A percentile compares a stretch with the other conserved stretches of the same genome.
phyloP scores from a whole-genome alignment of 2,888 invertebrate genomes.

The Caradrina kadenii region DNA sequence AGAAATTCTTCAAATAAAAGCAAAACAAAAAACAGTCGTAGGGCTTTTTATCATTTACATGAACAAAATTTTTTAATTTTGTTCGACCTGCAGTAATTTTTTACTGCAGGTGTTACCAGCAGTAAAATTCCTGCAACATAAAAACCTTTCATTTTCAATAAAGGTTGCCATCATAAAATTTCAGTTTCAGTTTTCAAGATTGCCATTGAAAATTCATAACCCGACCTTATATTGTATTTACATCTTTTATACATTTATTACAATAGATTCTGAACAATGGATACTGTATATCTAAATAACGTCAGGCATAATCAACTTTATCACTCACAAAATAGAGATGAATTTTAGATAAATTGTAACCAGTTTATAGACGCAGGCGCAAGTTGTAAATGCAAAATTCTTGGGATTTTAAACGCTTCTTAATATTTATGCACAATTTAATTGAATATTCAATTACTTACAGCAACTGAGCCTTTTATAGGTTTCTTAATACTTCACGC shows the following conservation, averaged over 20 bases:
- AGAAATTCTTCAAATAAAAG: slow-evolving; percentile 1
- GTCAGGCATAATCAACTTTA: slow-evolving; percentile 19
- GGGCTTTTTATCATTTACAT: not conserved
- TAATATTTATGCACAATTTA: slow-evolving; percentile 69
- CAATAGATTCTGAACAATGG: slow-evolving; percentile 47
- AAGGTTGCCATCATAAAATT: slow-evolving; percentile 24
- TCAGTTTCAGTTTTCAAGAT: slow-evolving; percentile 34
- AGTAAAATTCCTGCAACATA: slow-evolving; percentile 9
- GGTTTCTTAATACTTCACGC: slow-evolving; percentile 54
- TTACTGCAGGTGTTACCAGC: slow-evolving; percentile 3
- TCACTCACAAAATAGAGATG: slow-evolving; percentile 5
- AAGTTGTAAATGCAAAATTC: slow-evolving; percentile 58
- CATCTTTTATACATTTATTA: slow-evolving; percentile 55
- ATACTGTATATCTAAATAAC: slow-evolving; percentile 7
- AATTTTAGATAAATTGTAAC: slow-evolving; percentile 27
- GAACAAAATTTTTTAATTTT: not conserved
- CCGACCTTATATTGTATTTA: slow-evolving; percentile 53
- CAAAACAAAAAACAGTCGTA: not conserved
- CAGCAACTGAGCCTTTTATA: slow-evolving; percentile 60
- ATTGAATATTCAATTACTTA: slow-evolving; percentile 82
- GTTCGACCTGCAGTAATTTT: too few relatives aligned
- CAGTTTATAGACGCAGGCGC: slow-evolving; percentile 27
- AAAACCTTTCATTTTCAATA: slow-evolving; percentile 27
- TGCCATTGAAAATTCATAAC: slow-evolving; percentile 34
- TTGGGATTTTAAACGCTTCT: slow-evolving; percentile 67